A percentile compares a stretch with the other conserved stretches of the same genome.
These are phyloP conservation scores for Cheilosia variabilis DNA, from an alignment of 2,888 invertebrate genomes.

Conservation along the genomic window DNA sequence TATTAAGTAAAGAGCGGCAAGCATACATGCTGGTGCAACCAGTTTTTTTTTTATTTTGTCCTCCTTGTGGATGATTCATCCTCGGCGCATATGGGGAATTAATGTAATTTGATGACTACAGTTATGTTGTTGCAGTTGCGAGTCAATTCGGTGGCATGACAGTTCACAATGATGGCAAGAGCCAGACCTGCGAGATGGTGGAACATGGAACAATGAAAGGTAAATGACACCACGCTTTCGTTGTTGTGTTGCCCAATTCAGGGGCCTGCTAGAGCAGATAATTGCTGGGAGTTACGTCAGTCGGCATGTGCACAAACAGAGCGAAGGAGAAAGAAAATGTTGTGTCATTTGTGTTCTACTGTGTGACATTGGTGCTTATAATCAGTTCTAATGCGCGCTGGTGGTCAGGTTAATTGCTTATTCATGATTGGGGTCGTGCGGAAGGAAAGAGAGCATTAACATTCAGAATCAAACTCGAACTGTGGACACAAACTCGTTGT, in stretches of 20 bases:
- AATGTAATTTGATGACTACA: slow-evolving; percentile 71
- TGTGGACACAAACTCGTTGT: no score
- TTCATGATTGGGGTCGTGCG: slow-evolving; percentile 39
- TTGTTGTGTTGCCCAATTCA: slow-evolving; percentile 40
- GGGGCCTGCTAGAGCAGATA: slow-evolving; percentile 65
- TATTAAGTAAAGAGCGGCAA: slow-evolving; percentile 52
- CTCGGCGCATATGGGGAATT: slow-evolving; percentile 22
- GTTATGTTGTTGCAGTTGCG: slow-evolving; percentile 53
- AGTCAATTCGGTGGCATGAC: slow-evolving; percentile 44
- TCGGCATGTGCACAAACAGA: no score
- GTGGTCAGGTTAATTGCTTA: slow-evolving; percentile 43
- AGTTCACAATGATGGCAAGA: slow-evolving; percentile 30
- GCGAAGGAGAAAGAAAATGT: not conserved
- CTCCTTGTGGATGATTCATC: slow-evolving; percentile 53
- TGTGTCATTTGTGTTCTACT: slow-evolving; percentile 50
- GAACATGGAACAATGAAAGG: slow-evolving; percentile 13
- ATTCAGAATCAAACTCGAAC: no score
- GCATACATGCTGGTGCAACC: slow-evolving; percentile 11
- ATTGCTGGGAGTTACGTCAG: slow-evolving; percentile 37
- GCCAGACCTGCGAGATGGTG: slow-evolving; percentile 1
- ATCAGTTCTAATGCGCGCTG: slow-evolving; percentile 39
- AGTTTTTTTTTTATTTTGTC: slow-evolving; percentile 23
- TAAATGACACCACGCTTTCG: slow-evolving; percentile 34
- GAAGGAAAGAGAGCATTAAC: slow-evolving; percentile 13
- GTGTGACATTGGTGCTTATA: slow-evolving; percentile 36